Percentiles rank a stretch among this genome's conserved stretches.
phyloP scores from a whole-genome alignment of 2,888 invertebrate genomes.

The Synanthedon vespiformis region DNA sequence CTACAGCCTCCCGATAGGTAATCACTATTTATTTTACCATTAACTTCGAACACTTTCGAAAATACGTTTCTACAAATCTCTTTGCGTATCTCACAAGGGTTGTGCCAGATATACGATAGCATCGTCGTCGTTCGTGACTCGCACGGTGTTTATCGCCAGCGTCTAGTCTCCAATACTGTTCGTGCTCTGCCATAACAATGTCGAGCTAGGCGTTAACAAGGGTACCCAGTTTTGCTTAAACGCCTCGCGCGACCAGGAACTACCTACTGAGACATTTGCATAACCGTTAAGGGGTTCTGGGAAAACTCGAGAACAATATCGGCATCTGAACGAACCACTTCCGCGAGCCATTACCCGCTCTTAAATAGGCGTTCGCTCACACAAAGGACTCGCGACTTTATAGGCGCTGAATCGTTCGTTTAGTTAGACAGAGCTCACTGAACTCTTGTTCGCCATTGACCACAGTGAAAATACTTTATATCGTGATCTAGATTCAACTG shows the following conservation, averaged over 20 bases:
- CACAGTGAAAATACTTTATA: not conserved
- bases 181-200: slow-evolving; percentile 34
- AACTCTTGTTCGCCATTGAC: not conserved
- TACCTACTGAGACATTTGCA: slow-evolving; percentile 48
- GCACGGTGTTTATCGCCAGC: slow-evolving; percentile 40
- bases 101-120: slow-evolving; percentile 18
- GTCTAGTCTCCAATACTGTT: slow-evolving; percentile 44
- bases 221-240: slow-evolving; percentile 28
- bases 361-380: slow-evolving; percentile 12
- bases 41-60: slow-evolving; percentile 2
- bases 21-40: too few relatives aligned
- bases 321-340: slow-evolving; percentile 27
- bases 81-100: slow-evolving; percentile 5
- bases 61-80: slow-evolving; percentile 9
- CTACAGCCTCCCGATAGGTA: too few relatives aligned
- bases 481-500: slow-evolving; percentile 32
- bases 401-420: not conserved
- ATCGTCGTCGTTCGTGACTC: slow-evolving; percentile 45
- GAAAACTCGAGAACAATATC: slow-evolving; percentile 48
- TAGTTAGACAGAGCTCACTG: not conserved
- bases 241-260: slow-evolving; percentile 45
- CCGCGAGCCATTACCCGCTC: slow-evolving; percentile 24
- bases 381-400: slow-evolving; percentile 10
- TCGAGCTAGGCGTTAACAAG: slow-evolving; percentile 43
- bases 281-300: slow-evolving; percentile 53